Evolutionary conservation across 2,113 vertebrate species (phyloP).

Genomic region (Onychorhynchus coronatus): DNA sequence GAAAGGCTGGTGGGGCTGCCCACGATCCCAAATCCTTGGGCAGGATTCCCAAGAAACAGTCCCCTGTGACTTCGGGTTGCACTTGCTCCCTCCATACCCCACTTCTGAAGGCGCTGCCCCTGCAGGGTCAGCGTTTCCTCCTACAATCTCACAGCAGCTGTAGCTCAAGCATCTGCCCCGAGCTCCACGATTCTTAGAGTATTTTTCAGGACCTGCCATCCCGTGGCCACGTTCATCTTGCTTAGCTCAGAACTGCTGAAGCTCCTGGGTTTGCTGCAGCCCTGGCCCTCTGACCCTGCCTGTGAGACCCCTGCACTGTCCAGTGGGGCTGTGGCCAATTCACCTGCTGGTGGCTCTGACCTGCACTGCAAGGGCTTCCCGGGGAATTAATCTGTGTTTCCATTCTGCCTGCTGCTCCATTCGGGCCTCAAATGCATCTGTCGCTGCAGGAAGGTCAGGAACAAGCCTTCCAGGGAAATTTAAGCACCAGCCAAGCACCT

Average conservation of each 20-base stretch:
- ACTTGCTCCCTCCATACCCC: not conserved
- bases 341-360: not conserved
- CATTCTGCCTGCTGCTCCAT: not conserved
- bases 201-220: not conserved
- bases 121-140: fast-evolving
- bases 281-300: not conserved
- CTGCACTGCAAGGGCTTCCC: not conserved
- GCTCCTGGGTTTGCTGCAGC: not conserved
- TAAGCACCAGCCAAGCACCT: not conserved
- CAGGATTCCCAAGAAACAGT: fast-evolving
- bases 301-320: not conserved
- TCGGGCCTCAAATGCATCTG: not conserved
- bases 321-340: not conserved
- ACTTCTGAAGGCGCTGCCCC: not conserved
- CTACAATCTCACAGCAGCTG: fast-evolving
- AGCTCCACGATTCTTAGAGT: fast-evolving
- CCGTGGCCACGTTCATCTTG: not conserved
- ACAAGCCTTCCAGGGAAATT: not conserved
- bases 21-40: not conserved
- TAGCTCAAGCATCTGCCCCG: not conserved
- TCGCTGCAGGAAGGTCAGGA: not conserved
- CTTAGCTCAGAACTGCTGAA: not conserved
- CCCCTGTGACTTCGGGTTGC: no score
- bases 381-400: not conserved
- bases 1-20: not conserved